Evolutionary conservation across 1,140 invertebrate genomes (phyloP).

Genomic region (Drosophila bipectinata): DNA sequence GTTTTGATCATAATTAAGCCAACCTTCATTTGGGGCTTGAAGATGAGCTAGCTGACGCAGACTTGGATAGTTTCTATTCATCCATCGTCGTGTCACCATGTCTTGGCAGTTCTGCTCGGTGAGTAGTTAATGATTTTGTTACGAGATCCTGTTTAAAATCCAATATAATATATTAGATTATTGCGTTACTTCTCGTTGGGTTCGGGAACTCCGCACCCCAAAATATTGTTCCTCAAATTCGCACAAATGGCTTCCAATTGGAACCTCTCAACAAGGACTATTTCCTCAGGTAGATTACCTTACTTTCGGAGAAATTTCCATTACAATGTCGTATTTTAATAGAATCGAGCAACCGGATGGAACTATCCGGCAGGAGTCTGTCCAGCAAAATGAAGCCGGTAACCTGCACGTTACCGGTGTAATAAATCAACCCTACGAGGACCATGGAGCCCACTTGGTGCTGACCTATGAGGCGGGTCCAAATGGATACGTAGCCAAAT

Average conservation of each 20-base stretch:
- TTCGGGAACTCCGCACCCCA: conserved; percentile 5
- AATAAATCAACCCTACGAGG: conserved; percentile 22
- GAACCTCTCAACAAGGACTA: conserved; percentile 42
- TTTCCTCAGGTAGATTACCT: conserved; percentile 39
- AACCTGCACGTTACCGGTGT: conserved; percentile 30
- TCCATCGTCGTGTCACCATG: conserved; percentile 40
- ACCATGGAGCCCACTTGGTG: conserved; percentile 15
- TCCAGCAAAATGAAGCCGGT: conserved; percentile 33
- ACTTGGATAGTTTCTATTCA: conserved; percentile 32
- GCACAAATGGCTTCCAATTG: conserved; percentile 42
- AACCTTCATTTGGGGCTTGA: conserved; percentile 19
- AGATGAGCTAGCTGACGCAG: conserved; percentile 11
- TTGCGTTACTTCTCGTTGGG: conserved; percentile 22
- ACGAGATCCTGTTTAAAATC: neutral
- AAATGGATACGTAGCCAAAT: conserved; percentile 52
- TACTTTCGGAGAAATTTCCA: neutral
- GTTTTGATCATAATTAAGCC: conserved; percentile 44
- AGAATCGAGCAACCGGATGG: conserved; percentile 35
- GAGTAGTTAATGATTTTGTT: neutral
- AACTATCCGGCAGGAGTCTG: conserved; percentile 29
- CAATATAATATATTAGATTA: conserved; percentile 2
- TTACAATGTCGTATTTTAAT: neutral
- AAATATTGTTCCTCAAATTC: conserved; percentile 44
- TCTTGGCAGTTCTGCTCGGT: conserved; percentile 16
- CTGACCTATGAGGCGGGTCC: conserved; percentile 43